Evolutionary conservation across 23 tunicate genomes (phyloP).

Genomic region (Diplosoma virens): DNA sequence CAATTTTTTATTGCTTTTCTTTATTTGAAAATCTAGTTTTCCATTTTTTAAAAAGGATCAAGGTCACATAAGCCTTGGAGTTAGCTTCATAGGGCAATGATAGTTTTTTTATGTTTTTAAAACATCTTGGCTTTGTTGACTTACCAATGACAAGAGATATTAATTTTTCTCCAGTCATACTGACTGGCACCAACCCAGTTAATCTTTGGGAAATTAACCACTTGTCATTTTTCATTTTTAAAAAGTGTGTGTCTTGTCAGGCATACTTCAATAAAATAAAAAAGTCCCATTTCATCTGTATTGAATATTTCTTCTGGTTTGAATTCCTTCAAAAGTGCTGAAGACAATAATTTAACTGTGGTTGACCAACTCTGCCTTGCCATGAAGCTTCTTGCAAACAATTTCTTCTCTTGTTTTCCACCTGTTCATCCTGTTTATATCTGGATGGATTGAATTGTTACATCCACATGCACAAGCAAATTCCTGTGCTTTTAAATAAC

Average conservation of each 20-base stretch:
- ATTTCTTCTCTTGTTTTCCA: slow-evolving; percentile 17
- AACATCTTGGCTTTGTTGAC: background rate
- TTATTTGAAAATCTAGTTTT: background rate
- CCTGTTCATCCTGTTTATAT: slow-evolving; percentile 8
- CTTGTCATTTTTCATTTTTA: background rate
- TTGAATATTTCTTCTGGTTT: slow-evolving; percentile 6
- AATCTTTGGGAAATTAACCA: background rate
- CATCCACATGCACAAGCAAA: background rate
- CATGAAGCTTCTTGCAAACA: slow-evolving; percentile 8
- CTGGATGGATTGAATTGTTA: background rate
- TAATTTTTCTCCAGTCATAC: background rate
- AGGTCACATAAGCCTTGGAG: background rate
- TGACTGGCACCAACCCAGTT: background rate
- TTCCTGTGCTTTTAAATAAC: background rate
- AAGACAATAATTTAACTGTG: background rate
- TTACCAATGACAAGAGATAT: background rate
- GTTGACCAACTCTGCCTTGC: slow-evolving; percentile 2
- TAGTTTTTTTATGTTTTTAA: slow-evolving; percentile 2
- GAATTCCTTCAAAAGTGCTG: background rate
- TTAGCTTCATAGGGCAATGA: background rate
- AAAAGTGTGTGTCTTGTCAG: background rate
- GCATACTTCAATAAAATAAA: background rate
- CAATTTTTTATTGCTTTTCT: background rate
- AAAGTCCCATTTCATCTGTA: background rate
- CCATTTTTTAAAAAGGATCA: background rate